Percentiles rank a stretch among this genome's conserved stretches.
Conservation (phyloP, 2,113 vertebrate species). For the Murina feae region DNA sequence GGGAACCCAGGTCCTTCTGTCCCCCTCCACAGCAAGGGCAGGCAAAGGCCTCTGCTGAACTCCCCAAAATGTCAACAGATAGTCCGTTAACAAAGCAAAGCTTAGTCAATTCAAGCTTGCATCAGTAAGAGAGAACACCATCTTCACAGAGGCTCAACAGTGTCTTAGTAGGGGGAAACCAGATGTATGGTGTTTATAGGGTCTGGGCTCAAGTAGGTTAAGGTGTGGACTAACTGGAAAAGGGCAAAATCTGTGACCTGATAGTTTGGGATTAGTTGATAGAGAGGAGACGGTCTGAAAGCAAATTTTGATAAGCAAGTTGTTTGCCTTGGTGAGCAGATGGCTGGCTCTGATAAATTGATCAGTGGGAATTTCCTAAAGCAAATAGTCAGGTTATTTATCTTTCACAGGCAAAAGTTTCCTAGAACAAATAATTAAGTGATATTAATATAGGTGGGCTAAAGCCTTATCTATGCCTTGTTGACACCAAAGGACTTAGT, state of each 20-base stretch:
- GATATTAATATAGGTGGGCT: not conserved
- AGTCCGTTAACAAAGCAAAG: not conserved
- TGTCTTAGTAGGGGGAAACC: not conserved
- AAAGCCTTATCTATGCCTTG: not conserved
- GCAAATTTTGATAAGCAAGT: slow-evolving; percentile 32
- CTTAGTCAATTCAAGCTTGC: not conserved
- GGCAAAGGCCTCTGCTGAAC: not conserved
- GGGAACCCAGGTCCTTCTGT: not conserved
- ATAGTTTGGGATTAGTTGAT: not conserved
- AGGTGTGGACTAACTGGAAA: not conserved
- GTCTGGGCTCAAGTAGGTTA: not conserved
- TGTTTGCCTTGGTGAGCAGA: not conserved
- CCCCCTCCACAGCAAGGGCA: not conserved
- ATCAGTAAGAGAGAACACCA: not conserved
- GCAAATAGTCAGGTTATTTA: not conserved
- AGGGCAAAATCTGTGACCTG: not conserved
- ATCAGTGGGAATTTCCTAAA: slow-evolving; percentile 22
- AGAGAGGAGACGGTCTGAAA: not conserved
- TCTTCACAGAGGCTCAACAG: not conserved
- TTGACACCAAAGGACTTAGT: not conserved
- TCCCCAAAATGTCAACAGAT: not conserved
- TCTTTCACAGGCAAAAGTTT: not conserved
- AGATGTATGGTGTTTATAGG: not conserved
- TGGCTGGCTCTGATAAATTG: not conserved
- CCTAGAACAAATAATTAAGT: not conserved